These are phyloP conservation scores for Aleiodes leptofemur DNA, from an alignment of 2,888 invertebrate genomes.

Conservation along the genomic window DNA sequence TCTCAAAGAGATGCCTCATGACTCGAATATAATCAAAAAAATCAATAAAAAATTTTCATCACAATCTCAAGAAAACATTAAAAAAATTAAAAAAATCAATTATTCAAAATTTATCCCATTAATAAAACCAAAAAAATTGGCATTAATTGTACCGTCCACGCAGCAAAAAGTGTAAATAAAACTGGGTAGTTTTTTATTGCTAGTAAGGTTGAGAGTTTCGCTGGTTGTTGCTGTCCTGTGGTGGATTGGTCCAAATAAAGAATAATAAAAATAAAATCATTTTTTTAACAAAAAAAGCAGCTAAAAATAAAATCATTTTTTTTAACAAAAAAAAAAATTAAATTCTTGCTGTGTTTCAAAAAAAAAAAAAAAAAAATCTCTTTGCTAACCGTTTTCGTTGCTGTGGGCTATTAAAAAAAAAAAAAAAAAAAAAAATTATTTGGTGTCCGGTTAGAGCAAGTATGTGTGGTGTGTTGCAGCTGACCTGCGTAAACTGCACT, in stretches of 20 bases:
- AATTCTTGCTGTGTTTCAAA: constrained; percentile 23
- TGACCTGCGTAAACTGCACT: constrained; percentile 77
- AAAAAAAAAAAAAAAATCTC: constrained; percentile 1
- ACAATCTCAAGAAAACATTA: constrained; percentile 11
- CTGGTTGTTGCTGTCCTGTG: constrained; percentile 76
- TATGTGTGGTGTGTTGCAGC: constrained; percentile 76
- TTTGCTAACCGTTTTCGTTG: constrained; percentile 63
- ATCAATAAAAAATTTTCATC: neutral
- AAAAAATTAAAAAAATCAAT: constrained; percentile 21
- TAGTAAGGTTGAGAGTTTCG: constrained; percentile 70
- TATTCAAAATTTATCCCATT: constrained; percentile 18
- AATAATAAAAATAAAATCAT: constrained; percentile 37
- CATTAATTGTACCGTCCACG: constrained; percentile 64
- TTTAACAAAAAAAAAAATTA: constrained; percentile 38
- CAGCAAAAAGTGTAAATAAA: constrained; percentile 63
- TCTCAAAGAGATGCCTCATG: too few relatives aligned
- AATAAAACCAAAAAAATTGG: constrained; percentile 29
- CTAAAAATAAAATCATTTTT: constrained; percentile 14
- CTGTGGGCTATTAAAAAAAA: constrained; percentile 60
- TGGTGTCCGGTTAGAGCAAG: constrained; percentile 73
- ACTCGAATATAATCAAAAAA: too few relatives aligned
- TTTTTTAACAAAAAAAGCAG: neutral
- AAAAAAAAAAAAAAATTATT: constrained; percentile 33
- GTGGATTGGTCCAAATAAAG: constrained; percentile 68
- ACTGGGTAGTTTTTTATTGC: constrained; percentile 54